Conservation (phyloP, 1,140 invertebrate species). For the Scaptomyza hsui region DNA sequence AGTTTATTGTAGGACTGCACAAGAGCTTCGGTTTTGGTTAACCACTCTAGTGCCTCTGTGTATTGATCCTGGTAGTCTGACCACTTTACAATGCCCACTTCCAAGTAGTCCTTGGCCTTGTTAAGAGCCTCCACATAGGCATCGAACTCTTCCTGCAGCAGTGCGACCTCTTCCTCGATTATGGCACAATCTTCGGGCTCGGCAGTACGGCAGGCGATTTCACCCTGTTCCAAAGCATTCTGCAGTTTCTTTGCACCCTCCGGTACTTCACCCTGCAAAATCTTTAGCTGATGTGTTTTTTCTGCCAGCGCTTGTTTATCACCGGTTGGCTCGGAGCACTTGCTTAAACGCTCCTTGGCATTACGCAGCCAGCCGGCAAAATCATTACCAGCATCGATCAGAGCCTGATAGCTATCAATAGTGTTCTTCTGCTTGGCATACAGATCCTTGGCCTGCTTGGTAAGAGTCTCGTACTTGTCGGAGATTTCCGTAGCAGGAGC, state of each 20-base stretch:
- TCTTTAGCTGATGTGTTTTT: slow-evolving; percentile 93
- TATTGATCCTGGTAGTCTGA: slow-evolving; percentile 97
- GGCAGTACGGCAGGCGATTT: slow-evolving; percentile 91
- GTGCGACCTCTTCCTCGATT: slow-evolving; percentile 95
- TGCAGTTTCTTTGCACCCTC: slow-evolving; percentile 93
- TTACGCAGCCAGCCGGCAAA: slow-evolving; percentile 96
- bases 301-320: slow-evolving; percentile 95
- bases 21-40: slow-evolving; percentile 92
- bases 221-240: slow-evolving; percentile 91
- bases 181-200: slow-evolving; percentile 94
- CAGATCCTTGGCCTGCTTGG: slow-evolving; percentile 94
- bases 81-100: slow-evolving; percentile 96
- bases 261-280: slow-evolving; percentile 91
- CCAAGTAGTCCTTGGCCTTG: slow-evolving; percentile 92
- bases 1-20: slow-evolving; percentile 96
- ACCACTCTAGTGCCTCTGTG: slow-evolving; percentile 94
- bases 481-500: slow-evolving; percentile 94
- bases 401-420: slow-evolving; percentile 94
- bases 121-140: slow-evolving; percentile 91
- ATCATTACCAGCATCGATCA: slow-evolving; percentile 95
- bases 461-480: slow-evolving; percentile 94
- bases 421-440: slow-evolving; percentile 96
- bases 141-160: slow-evolving; percentile 94
- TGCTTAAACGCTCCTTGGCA: slow-evolving; percentile 94
- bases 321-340: slow-evolving; percentile 96